A percentile compares a stretch with the other conserved stretches of the same genome.
phyloP scores from a whole-genome alignment of 2,797 vertebrate species.

The Pseudochirops cupreus region DNA sequence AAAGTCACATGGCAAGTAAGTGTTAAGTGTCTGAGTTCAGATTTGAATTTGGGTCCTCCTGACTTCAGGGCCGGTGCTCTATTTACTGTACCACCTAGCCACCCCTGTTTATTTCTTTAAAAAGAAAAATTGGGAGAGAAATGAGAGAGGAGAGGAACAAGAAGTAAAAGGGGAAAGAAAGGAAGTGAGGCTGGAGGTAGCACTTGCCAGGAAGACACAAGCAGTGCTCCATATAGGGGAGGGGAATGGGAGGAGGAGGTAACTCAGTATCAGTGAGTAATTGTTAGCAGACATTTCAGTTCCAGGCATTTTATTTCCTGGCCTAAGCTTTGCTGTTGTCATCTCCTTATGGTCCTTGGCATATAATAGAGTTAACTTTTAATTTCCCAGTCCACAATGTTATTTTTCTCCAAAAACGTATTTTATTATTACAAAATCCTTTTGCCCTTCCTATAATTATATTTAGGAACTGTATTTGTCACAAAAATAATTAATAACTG shows the following conservation, averaged over 20 bases:
- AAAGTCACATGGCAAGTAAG: too few species aligned
- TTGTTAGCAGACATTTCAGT: neutral
- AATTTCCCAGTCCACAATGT: neutral
- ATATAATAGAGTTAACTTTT: neutral
- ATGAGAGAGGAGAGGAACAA: neutral
- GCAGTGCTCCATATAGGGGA: neutral
- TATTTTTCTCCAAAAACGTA: neutral
- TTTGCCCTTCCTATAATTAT: neutral
- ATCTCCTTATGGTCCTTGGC: neutral
- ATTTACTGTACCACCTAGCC: too few species aligned
- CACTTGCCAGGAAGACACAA: neutral
- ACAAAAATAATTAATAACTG: neutral
- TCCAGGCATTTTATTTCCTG: neutral
- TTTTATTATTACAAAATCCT: conserved; percentile 5
- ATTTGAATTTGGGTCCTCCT: too few species aligned
- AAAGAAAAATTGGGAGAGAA: neutral
- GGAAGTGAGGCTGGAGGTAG: neutral
- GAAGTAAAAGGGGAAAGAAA: neutral
- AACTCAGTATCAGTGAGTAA: neutral
- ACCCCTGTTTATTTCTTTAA: neutral
- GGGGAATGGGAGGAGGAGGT: neutral
- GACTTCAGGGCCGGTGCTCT: too few species aligned
- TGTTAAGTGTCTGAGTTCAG: too few species aligned
- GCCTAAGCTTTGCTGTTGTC: neutral
- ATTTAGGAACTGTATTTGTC: neutral